These are phyloP conservation scores for Corythucha ciliata DNA, from an alignment of 2,888 invertebrate species.

Conservation along the genomic window DNA sequence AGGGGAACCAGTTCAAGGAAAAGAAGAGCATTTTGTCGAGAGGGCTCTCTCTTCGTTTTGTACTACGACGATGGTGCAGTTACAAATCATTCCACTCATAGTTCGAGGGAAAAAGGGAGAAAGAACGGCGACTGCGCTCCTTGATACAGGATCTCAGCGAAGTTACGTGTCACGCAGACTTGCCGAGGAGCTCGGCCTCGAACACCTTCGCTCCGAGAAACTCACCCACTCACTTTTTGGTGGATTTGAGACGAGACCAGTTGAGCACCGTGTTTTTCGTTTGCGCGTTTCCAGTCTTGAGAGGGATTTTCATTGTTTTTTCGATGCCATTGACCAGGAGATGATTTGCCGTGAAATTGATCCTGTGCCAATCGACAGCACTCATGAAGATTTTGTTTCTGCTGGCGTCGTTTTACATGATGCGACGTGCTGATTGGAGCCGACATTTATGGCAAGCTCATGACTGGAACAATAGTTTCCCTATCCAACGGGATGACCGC, in stretches of 20 bases:
- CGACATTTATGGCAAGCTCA: slow-evolving; percentile 1
- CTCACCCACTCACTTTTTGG: slow-evolving; percentile 14
- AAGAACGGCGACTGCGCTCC: no score
- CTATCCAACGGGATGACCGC: not conserved
- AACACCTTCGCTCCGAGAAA: not conserved
- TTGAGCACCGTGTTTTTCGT: not conserved
- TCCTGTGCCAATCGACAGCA: not conserved
- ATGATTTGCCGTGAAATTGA: not conserved
- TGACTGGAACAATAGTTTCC: not conserved
- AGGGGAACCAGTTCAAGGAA: no score
- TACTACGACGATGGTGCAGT: no score
- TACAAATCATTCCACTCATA: no score
- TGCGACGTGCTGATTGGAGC: slow-evolving; percentile 10
- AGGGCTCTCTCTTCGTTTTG: no score
- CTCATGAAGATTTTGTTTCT: slow-evolving; percentile 1
- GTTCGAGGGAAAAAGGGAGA: no score
- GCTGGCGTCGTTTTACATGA: no score
- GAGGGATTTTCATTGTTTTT: not conserved
- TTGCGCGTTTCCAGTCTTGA: not conserved
- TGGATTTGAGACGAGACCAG: not conserved
- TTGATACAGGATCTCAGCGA: slow-evolving; percentile 10
- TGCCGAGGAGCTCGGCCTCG: not conserved
- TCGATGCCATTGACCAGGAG: slow-evolving; percentile 3
- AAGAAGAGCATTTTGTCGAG: no score
- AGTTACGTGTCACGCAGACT: not conserved